Evolutionary conservation across 2,888 invertebrate genomes (phyloP).

Genomic region (Aleiodes alternator): DNA sequence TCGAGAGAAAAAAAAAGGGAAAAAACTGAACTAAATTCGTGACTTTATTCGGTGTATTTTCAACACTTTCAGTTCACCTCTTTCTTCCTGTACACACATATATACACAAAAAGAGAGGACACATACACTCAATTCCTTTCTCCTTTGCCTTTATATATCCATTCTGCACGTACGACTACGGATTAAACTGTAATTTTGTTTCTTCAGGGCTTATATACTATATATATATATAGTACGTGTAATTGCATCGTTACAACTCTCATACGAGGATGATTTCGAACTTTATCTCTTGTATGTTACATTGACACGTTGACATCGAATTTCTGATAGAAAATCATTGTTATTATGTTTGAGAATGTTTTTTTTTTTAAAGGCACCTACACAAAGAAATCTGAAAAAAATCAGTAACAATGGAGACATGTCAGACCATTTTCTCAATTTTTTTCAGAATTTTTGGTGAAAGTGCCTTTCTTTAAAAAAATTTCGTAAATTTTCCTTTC

Average conservation of each 20-base stretch:
- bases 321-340: too few species aligned
- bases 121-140: constrained; percentile 46
- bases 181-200: constrained; percentile 71
- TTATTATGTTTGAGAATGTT: too few species aligned
- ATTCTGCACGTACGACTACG: constrained; percentile 43
- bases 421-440: too few species aligned
- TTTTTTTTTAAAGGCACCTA: too few species aligned
- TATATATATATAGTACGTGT: constrained; percentile 60
- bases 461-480: too few species aligned
- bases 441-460: too few species aligned
- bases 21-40: constrained; percentile 16
- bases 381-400: too few species aligned
- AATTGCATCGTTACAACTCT: constrained; percentile 71
- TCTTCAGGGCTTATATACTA: constrained; percentile 63
- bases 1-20: constrained; percentile 29
- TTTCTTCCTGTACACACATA: constrained; percentile 31
- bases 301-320: constrained; percentile 44
- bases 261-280: constrained; percentile 47
- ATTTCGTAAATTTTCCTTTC: too few species aligned
- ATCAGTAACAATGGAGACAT: too few species aligned
- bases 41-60: constrained; percentile 21
- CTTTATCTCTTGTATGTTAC: constrained; percentile 20
- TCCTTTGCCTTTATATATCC: constrained; percentile 38
- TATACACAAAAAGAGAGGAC: constrained; percentile 5
- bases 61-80: constrained; percentile 30